These are phyloP conservation scores for Leiothrix lutea DNA, from an alignment of 2,113 vertebrate genomes.

Conservation along the genomic window DNA sequence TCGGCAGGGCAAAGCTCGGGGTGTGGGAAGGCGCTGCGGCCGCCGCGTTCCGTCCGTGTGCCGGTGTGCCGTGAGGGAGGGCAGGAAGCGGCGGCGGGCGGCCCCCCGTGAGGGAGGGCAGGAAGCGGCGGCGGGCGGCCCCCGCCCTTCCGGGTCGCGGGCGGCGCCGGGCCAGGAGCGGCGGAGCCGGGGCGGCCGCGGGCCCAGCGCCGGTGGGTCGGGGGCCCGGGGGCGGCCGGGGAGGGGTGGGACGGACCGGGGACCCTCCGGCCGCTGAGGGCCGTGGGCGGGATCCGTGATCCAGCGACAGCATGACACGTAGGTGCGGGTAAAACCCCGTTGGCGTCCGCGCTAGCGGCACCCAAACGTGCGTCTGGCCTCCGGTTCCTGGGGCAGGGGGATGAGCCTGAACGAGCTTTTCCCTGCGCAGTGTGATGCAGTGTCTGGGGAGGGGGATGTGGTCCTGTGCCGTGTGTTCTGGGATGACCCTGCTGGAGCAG, in stretches of 20 bases:
- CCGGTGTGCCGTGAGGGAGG: not conserved
- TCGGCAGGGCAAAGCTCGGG: rapidly evolving
- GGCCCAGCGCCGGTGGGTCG: too few relatives aligned
- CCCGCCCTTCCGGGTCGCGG: not conserved
- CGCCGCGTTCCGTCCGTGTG: rapidly evolving
- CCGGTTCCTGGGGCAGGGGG: rapidly evolving
- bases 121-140: not conserved
- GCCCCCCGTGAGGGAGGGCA: not conserved
- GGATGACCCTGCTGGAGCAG: not conserved
- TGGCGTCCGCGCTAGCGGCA: rapidly evolving
- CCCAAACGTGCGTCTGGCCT: rapidly evolving
- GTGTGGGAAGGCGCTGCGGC: rapidly evolving
- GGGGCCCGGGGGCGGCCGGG: not conserved
- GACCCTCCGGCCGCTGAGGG: too few relatives aligned
- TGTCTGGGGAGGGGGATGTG: rapidly evolving
- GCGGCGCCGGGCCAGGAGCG: too few relatives aligned
- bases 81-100: not conserved
- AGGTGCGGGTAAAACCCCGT: not conserved
- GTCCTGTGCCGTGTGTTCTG: not conserved
- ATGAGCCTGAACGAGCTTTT: rapidly evolving
- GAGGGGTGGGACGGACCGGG: not conserved
- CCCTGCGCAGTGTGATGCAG: rapidly evolving
- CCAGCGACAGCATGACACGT: too few relatives aligned
- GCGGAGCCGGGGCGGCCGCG: too few relatives aligned
- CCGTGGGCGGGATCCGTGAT: not conserved